Evolutionary conservation across 2,797 vertebrate species (phyloP).

Genomic region (Apodemus agrarius): DNA sequence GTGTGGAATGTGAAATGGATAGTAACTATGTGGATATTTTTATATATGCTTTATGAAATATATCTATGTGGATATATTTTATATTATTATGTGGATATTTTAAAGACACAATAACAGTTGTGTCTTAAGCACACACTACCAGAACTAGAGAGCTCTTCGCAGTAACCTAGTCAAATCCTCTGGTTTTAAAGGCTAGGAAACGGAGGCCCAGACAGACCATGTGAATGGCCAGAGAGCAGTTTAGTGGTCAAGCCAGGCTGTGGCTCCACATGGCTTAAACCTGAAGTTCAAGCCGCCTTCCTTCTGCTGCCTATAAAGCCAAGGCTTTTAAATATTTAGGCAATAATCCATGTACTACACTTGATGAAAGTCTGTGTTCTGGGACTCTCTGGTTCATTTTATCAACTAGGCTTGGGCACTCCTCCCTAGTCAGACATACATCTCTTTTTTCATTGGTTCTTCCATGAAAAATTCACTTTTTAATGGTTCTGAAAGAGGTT

Average conservation of each 20-base stretch:
- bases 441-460: not conserved
- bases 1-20: not conserved
- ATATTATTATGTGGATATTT: no score
- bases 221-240: not conserved
- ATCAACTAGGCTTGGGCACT: not conserved
- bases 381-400: not conserved
- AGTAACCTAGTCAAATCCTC: no score
- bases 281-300: not conserved
- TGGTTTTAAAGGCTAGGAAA: not conserved
- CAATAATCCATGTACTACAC: not conserved
- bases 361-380: not conserved
- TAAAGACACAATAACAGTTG: no score
- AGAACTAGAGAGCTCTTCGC: not conserved
- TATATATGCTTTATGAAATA: no score
- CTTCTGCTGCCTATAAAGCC: slow-evolving; percentile 12
- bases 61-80: no score
- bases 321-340: not conserved
- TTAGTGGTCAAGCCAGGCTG: not conserved
- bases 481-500: not conserved
- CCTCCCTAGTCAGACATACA: not conserved
- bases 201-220: not conserved
- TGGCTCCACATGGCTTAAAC: not conserved
- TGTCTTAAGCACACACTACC: not conserved
- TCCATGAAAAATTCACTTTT: not conserved
- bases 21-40: not conserved